These are phyloP conservation scores for Brachypteracias leptosomus DNA, from an alignment of 2,113 vertebrate species.

Conservation along the genomic window DNA sequence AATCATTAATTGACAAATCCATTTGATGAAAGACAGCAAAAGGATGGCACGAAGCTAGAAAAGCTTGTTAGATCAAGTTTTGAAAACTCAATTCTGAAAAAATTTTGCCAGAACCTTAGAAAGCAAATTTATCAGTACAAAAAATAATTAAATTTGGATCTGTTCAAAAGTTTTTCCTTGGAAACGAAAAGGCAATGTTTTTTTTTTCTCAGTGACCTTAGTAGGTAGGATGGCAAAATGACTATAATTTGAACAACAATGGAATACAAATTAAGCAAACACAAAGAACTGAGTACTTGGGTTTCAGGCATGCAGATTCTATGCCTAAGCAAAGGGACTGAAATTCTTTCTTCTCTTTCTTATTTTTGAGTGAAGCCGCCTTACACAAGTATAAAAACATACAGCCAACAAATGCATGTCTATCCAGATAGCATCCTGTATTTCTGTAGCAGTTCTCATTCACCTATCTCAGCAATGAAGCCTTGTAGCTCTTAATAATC, in stretches of 20 bases:
- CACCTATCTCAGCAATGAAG: background rate
- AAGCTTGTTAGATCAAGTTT: conserved; percentile 62
- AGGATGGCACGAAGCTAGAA: conserved; percentile 60
- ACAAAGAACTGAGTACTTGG: background rate
- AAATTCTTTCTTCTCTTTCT: background rate
- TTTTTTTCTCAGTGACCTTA: background rate
- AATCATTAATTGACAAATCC: conserved; percentile 69
- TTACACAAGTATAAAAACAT: background rate
- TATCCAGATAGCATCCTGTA: background rate
- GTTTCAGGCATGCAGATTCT: background rate
- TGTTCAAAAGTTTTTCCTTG: background rate
- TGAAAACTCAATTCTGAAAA: conserved; percentile 78
- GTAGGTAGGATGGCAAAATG: background rate
- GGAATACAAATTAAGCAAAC: background rate
- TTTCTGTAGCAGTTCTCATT: background rate
- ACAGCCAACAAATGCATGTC: background rate
- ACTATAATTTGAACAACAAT: background rate
- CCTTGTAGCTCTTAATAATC: background rate
- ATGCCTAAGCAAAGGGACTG: background rate
- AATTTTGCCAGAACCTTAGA: conserved; percentile 77
- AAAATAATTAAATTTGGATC: background rate
- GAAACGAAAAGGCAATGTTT: background rate
- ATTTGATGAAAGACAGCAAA: conserved; percentile 75
- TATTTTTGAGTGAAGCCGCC: background rate
- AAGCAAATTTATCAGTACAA: conserved; percentile 64